Base-by-base conservation (phyloP, 2,888 invertebrate genomes). In the Herminia tarsipennalis region DNA sequence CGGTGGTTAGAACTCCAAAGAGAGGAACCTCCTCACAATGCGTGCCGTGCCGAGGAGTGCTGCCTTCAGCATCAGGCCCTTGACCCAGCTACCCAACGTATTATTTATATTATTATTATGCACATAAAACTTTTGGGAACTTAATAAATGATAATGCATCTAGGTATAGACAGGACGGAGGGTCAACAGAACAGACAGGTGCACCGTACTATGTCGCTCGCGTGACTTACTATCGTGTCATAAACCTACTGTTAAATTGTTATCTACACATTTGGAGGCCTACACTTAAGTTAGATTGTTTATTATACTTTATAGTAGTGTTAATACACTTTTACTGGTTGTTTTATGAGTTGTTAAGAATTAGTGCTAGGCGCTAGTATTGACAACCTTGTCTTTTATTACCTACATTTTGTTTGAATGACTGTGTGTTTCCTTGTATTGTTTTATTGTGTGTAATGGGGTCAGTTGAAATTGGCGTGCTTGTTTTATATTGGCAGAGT, bases 291-390 rank as follows among this genome's bases (percentile, higher is more conserved):
- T 58, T 58, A 70, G 60, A 63, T 61, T 60, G 60, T 72, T 76
- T 79, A 78, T 83, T 77, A 76, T 83, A 79, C 83, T 84, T 80
- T 83, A 84, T 77, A n/a, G n/a, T n/a, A n/a, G n/a, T n/a, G n/a
- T n/a, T n/a, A n/a, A n/a, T 63, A 53, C 57, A 37, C 56, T 62
- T 58, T 60, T 77, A 73, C 69, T 70, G 67, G 57, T 55, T 65
- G 70, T 67, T 48, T 52, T 57, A 54, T 56, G 42, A 46, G 10
- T 32, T 40, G 56, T 53, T 34, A 40, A 41, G 56, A 51, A 29
- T 43, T 43, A 5, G 21, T 17, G 30, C 16, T 22, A 10, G 2
- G 21, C 20, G 30, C 16, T 22, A 10, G 2, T 39, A 39, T 36
- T 37, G 24, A 37, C 36, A 40, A 28, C 4, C 21, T 29, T 40